A percentile compares a stretch with the other conserved stretches of the same genome.
phyloP scores from a whole-genome alignment of 92 coral and sea anemone species.

The Nematostella vectensis region DNA sequence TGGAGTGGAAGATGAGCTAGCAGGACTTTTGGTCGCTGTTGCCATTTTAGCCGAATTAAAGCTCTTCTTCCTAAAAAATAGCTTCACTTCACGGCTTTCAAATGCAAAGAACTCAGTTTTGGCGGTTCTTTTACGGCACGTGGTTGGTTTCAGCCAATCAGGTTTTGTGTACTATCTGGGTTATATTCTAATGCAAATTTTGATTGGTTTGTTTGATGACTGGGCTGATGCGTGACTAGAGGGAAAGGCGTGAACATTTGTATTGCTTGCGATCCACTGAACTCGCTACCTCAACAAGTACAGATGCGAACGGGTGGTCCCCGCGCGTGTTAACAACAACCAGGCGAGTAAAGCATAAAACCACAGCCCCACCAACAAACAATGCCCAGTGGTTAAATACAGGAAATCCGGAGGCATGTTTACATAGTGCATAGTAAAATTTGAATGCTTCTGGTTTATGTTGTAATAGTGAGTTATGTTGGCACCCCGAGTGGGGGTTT shows the following conservation, averaged over 20 bases:
- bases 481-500: no score
- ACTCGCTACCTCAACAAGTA: no score
- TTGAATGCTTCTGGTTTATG: no score
- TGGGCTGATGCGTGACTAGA: slow-evolving; percentile 9
- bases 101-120: slow-evolving; percentile 2
- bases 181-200: slow-evolving; percentile 14
- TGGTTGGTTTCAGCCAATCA: slow-evolving; percentile 28
- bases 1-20: slow-evolving; percentile 55
- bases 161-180: slow-evolving; percentile 31
- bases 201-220: slow-evolving; percentile 19
- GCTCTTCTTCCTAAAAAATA: neutral
- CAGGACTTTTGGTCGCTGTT: slow-evolving; percentile 48
- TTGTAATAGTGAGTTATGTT: no score
- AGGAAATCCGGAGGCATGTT: no score
- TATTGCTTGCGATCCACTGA: no score
- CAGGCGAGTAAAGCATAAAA: no score
- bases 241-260: slow-evolving; percentile 31
- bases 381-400: no score
- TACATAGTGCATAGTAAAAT: no score
- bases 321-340: no score
- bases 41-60: slow-evolving; percentile 37
- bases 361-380: no score
- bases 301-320: no score
- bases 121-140: slow-evolving; percentile 39
- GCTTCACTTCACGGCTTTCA: slow-evolving; percentile 3